A percentile compares a stretch with the other conserved stretches of the same genome.
phyloP scores from a whole-genome alignment of 2,113 vertebrate genomes.

The Leucopsar rothschildi region DNA sequence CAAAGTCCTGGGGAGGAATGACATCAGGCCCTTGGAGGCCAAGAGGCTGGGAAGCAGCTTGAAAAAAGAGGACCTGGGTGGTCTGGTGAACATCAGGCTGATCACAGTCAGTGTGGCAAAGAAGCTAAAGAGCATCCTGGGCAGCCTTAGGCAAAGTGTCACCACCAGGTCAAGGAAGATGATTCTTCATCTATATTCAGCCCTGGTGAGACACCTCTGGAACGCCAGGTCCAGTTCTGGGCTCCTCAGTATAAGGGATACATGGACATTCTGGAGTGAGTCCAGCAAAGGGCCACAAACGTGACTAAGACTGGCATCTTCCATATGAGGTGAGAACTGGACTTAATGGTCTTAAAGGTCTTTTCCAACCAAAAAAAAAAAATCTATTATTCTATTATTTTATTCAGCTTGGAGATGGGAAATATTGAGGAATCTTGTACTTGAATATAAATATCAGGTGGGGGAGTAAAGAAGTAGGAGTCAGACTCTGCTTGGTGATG shows the following conservation, averaged over 20 bases:
- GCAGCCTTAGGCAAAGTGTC: background rate
- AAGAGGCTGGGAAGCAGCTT: background rate
- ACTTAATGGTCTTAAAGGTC: background rate
- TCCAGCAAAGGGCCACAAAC: background rate
- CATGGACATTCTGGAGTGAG: background rate
- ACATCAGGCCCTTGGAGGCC: background rate
- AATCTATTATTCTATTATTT: background rate
- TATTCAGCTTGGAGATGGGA: background rate
- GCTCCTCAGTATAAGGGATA: background rate
- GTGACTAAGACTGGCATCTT: background rate
- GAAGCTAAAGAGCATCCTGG: background rate
- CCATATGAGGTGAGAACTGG: background rate
- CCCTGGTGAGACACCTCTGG: background rate
- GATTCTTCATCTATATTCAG: background rate
- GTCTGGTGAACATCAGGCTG: background rate
- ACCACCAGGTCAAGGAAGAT: background rate
- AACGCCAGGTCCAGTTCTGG: background rate
- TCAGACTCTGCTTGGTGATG: background rate
- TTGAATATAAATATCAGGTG: background rate
- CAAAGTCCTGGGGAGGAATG: background rate
- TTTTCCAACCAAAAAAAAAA: background rate
- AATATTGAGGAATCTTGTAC: background rate
- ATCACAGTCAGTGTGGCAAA: background rate
- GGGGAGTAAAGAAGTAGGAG: background rate
- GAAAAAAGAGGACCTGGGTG: background rate